These are phyloP conservation scores for Drymonia ruficornis DNA, from an alignment of 2,888 invertebrate genomes.

Conservation along the genomic window DNA sequence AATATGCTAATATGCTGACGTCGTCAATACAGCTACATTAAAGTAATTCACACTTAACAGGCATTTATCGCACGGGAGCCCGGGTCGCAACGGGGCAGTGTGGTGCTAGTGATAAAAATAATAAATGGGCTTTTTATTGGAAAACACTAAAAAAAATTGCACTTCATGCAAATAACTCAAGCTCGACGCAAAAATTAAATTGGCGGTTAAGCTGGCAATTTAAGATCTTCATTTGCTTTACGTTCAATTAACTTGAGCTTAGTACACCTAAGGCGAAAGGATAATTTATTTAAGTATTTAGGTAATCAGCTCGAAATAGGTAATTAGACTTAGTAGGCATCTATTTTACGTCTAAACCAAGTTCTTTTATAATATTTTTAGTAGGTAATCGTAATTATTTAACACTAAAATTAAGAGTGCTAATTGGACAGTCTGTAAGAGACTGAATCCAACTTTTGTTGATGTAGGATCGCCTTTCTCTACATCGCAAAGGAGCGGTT, in stretches of 20 bases:
- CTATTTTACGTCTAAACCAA: not conserved
- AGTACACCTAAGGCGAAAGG: not conserved
- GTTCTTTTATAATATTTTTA: no score
- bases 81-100: constrained; percentile 16
- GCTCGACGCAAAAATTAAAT: not conserved
- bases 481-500: no score
- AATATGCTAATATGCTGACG: no score
- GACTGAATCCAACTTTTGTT: no score
- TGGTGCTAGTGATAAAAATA: constrained; percentile 48
- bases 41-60: no score
- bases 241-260: not conserved
- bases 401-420: no score
- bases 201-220: not conserved
- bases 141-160: constrained; percentile 42
- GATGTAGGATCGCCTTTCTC: no score
- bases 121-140: constrained; percentile 49
- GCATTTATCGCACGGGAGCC: not conserved
- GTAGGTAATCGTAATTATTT: no score
- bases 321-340: not conserved
- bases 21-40: no score
- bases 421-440: no score
- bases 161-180: constrained; percentile 11
- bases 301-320: not conserved
- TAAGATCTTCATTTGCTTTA: not conserved
- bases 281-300: not conserved